Evolutionary conservation across 23 tunicate genomes (phyloP), one percentile per base, ranked within the genome.

Genomic region (Styela clava): DNA sequence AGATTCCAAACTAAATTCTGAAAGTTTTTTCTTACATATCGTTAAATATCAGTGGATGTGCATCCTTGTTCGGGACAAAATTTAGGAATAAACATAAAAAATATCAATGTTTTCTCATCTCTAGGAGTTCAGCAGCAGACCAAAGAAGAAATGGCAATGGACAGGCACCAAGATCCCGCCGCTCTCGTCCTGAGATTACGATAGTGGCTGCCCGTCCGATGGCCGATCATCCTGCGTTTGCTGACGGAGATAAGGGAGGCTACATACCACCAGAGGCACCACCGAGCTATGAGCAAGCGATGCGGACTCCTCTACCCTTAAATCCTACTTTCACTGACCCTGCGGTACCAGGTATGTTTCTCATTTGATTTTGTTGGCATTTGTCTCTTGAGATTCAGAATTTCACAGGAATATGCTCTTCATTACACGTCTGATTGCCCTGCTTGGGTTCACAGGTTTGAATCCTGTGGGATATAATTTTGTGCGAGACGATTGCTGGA

Each of bases 251-350:
- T 27, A 91, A 91, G 74, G 97, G 97, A 73, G 85, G 91, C 26
- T 83, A 79, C 64, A 88, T 91, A 31, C 97, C 97, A 23, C 97
- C 97, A 0, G 97, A 91, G 74, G 97, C 97, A 31, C 97, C 97
- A 64, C 97, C 97, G 35, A 91, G 88, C 35, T 91, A 91, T 79
- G 91, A 91, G 36, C 92, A 91, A 61, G 97, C 88, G 9, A 74
- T 91, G 74, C 83, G 88, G 73, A n/a, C 89, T 0, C 74, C 84
- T 7, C 76, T 67, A 9, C 76, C 79, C 2, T 24, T 36, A 64
- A 79, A 64, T 52, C 73, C 83, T 16, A 52, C 82, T 0, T 79
- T 64, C 56, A 79, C 83, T 64, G 83, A 79, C 83, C 83, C 83
- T 2, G 61, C 74, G 21, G 27, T 67, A 2, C 83, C 83, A 31